Conservation (phyloP, 2,888 invertebrate species). For the Dicyrtoma fusca region DNA sequence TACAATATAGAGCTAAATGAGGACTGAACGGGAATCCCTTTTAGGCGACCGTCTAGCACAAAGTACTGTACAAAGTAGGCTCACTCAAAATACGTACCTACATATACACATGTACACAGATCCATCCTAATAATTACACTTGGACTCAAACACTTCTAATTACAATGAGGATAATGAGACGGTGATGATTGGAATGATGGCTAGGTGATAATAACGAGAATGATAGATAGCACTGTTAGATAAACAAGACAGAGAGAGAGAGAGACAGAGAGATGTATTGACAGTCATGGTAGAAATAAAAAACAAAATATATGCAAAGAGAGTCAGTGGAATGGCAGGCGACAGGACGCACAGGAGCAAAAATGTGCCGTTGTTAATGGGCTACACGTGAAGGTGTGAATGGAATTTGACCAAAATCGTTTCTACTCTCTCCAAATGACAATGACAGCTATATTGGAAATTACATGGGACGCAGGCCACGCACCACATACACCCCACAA, state of each 20-base stretch:
- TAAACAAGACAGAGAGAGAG: not conserved
- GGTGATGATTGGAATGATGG: slow-evolving; percentile 28
- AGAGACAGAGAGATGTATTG: no score
- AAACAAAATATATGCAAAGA: not conserved
- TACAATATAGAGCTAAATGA: no score
- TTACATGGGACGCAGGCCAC: no score
- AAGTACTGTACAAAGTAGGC: no score
- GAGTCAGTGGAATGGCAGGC: not conserved
- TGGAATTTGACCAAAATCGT: slow-evolving; percentile 33
- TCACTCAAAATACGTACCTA: not conserved
- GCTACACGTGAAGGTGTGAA: slow-evolving; percentile 35
- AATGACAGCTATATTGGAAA: no score
- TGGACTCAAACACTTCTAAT: not conserved
- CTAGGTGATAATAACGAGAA: slow-evolving; percentile 25
- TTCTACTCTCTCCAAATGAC: not conserved
- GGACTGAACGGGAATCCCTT: no score
- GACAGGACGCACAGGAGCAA: slow-evolving; percentile 2
- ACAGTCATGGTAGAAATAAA: no score
- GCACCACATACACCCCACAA: no score
- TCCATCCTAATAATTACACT: slow-evolving; percentile 17
- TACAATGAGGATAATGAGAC: slow-evolving; percentile 19
- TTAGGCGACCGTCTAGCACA: not conserved
- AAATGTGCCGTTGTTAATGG: slow-evolving; percentile 24
- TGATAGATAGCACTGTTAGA: slow-evolving; percentile 19
- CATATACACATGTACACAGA: not conserved